phyloP scores from a whole-genome alignment of 2,888 invertebrate species.

The Noctua fimbriata region DNA sequence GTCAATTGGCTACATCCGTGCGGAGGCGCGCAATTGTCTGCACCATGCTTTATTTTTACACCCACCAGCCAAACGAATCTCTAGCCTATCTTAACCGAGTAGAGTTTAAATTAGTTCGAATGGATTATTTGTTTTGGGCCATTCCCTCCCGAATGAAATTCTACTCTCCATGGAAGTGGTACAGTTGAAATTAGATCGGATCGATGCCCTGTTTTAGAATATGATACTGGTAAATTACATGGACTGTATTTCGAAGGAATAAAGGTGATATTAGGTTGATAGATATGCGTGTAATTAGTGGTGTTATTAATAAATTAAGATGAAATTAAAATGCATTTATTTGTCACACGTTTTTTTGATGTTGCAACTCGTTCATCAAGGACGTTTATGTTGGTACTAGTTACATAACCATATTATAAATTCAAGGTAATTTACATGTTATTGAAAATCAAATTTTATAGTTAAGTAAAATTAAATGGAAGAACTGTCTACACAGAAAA shows the following conservation, averaged over 20 bases:
- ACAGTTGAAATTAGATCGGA: conserved; percentile 54
- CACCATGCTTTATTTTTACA: conserved; percentile 76
- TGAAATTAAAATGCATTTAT: conserved; percentile 70
- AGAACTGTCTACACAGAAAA: not conserved
- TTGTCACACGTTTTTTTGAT: conserved; percentile 49
- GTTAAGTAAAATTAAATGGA: not conserved
- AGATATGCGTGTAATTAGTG: conserved; percentile 63
- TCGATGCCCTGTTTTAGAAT: conserved; percentile 2
- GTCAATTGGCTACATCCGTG: conserved; percentile 82
- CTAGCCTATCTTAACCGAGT: not conserved
- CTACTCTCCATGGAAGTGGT: conserved; percentile 31
- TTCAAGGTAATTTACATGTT: not conserved
- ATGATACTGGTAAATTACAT: not conserved
- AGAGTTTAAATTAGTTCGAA: conserved; percentile 38
- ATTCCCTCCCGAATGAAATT: conserved; percentile 29
- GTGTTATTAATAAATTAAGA: conserved; percentile 61
- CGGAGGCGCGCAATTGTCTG: conserved; percentile 81
- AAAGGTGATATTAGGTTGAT: conserved; percentile 49
- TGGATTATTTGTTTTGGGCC: conserved; percentile 2
- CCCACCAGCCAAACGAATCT: conserved; percentile 26
- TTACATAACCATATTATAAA: conserved; percentile 4
- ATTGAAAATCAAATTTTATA: not conserved
- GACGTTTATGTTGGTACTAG: not conserved
- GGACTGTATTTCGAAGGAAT: conserved; percentile 17
- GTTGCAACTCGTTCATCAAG: conserved; percentile 41